Evolutionary conservation across 2,113 vertebrate genomes (phyloP).

Genomic region (Nyctibius bracteatus): DNA sequence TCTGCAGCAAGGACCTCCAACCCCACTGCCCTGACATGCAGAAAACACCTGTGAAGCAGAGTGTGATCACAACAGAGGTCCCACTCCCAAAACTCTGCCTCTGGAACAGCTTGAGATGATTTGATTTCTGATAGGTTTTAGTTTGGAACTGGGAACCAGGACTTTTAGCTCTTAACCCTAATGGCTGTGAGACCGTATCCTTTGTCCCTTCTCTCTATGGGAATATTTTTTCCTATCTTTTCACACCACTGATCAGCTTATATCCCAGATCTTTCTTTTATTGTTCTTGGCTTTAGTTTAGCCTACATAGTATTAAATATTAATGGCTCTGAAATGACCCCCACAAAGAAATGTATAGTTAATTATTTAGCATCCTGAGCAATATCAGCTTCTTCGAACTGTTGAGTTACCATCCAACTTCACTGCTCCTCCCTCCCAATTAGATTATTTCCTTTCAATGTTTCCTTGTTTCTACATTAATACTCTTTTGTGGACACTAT

Average conservation of each 20-base stretch:
- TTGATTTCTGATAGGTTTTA: neutral
- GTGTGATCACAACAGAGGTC: neutral
- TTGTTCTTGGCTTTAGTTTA: neutral
- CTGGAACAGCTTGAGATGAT: neutral
- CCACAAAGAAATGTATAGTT: neutral
- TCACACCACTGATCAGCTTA: neutral
- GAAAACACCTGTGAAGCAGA: neutral
- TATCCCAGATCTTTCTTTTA: neutral
- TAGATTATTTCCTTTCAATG: neutral
- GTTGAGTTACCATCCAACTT: neutral
- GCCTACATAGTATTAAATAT: neutral
- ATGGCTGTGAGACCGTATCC: neutral
- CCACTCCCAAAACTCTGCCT: neutral
- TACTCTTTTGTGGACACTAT: neutral
- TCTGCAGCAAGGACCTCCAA: neutral
- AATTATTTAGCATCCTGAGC: slow-evolving; percentile 20
- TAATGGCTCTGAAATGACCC: neutral
- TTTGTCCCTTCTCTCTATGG: neutral
- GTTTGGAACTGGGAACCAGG: neutral
- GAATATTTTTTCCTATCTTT: neutral
- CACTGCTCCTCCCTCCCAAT: neutral
- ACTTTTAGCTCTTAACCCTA: neutral
- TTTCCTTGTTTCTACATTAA: neutral
- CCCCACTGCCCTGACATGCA: neutral
- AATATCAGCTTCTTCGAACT: neutral